Evolutionary conservation across 2,113 vertebrate species (phyloP), one percentile per base, ranked within the genome.

Genomic region (Hoplias malabaricus): DNA sequence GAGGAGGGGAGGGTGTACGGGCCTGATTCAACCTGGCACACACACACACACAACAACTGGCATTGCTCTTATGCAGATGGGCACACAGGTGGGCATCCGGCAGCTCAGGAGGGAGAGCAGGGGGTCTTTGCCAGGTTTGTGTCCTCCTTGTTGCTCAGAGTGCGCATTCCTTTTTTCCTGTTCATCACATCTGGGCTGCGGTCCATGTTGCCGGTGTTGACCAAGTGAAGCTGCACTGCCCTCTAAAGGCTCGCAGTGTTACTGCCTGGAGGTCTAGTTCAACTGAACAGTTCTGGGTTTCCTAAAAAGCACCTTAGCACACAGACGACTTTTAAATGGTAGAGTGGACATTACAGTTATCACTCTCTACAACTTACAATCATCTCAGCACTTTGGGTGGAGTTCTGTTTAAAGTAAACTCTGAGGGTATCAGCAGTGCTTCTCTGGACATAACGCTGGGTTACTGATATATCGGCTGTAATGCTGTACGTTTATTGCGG

Each of bases 31-130:
- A 85, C 83, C 84, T 90, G 90, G 91, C 91, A 89, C 82, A 80
- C 70, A 79, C 82, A 80, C 70, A 79, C 84, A 85, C 87, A 88
- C 83, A 91, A 92, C 91, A 92, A 91, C 91, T 92, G 92, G 89
- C 82, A 69, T 84, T 82, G 86, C 82, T 87, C 74, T 82, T 82
- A 80, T 83, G 86, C 92, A 92, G 91, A 93, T 91, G 92, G 91
- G 89, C 87, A 90, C 85, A 87, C 92, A 93, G 92, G 91, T 92
- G 92, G 90, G 84, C 85, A 88, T 66, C 65, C 63, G 56, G 80
- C 72, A 81, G 72, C 27, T 72, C 85, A 84, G 80, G 80, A 78
- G 80, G 57, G 79, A 61, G 72, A n/a, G 67, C 21, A 38, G 69
- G 83, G 23, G 73, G 46, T 12, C 73, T 84, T 68, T 90, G 92